These are phyloP conservation scores for Cephus runcator DNA, from an alignment of 2,888 invertebrate species.

Conservation along the genomic window DNA sequence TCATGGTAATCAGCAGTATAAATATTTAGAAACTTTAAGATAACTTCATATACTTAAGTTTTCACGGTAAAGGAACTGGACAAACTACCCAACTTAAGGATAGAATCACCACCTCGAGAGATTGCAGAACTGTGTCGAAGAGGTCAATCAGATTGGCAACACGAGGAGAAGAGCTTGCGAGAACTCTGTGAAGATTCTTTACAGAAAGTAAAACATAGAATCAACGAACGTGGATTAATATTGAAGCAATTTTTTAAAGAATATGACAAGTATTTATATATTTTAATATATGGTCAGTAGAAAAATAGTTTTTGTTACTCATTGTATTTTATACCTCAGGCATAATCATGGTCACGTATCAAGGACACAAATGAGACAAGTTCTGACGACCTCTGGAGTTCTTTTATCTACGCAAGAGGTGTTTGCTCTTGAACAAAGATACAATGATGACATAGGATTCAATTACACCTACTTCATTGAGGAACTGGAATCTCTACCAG, in stretches of 20 bases:
- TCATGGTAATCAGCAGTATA: conserved; percentile 69
- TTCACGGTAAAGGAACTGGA: conserved; percentile 76
- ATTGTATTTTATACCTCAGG: conserved; percentile 61
- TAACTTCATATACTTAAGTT: conserved; percentile 61
- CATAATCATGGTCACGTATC: conserved; percentile 79
- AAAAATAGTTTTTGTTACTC: not conserved
- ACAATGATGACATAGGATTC: conserved; percentile 80
- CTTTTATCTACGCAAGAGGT: conserved; percentile 75
- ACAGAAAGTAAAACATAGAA: conserved; percentile 72
- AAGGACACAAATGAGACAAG: conserved; percentile 76
- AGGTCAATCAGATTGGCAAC: conserved; percentile 68
- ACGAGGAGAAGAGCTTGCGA: conserved; percentile 43
- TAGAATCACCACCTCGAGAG: conserved; percentile 69
- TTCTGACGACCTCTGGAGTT: conserved; percentile 75
- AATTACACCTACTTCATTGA: conserved; percentile 77
- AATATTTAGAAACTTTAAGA: no score
- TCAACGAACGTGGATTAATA: conserved; percentile 72
- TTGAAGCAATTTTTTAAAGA: conserved; percentile 77
- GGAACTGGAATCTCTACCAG: conserved; percentile 69
- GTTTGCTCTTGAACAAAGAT: conserved; percentile 76
- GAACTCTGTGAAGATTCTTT: conserved; percentile 70
- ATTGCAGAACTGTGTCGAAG: conserved; percentile 66
- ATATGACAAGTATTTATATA: conserved; percentile 72
- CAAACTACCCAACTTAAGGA: conserved; percentile 73
- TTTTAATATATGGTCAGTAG: not conserved